Conservation (phyloP, 2,888 invertebrate genomes). For the Hololepta plana region DNA sequence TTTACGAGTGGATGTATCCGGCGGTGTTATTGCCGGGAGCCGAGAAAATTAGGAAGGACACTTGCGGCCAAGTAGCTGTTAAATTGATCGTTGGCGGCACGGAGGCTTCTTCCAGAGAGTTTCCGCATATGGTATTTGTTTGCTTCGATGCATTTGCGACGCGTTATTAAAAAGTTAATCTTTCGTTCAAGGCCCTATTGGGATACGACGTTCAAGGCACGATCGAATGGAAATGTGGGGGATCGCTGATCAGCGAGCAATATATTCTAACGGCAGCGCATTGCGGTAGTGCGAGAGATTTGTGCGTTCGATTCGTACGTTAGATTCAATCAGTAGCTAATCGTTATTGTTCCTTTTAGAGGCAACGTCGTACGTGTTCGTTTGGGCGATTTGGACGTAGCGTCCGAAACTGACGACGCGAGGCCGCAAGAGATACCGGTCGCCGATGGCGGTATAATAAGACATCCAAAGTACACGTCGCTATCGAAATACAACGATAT, state of each 20-base stretch:
- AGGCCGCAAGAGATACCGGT: slow-evolving; percentile 15
- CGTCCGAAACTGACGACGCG: slow-evolving; percentile 10
- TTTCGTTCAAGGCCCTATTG: slow-evolving; percentile 7
- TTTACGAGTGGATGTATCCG: slow-evolving; percentile 8
- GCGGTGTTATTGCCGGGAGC: slow-evolving; percentile 5
- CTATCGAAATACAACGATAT: slow-evolving; percentile 28
- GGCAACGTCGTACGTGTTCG: slow-evolving; percentile 11
- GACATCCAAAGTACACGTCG: slow-evolving; percentile 22
- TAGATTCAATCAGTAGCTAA: too few species aligned
- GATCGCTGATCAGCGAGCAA: slow-evolving; percentile 37
- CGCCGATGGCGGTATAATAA: slow-evolving; percentile 14
- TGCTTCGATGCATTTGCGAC: background rate
- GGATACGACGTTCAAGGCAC: slow-evolving; percentile 11
- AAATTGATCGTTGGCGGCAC: background rate
- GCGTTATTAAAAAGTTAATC: background rate
- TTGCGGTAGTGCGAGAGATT: slow-evolving; percentile 22
- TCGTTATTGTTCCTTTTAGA: too few species aligned
- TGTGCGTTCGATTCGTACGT: slow-evolving; percentile 6
- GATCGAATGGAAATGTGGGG: slow-evolving; percentile 37
- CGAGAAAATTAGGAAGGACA: slow-evolving; percentile 7
- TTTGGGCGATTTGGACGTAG: slow-evolving; percentile 12
- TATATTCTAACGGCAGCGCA: slow-evolving; percentile 48
- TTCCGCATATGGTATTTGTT: slow-evolving; percentile 5
- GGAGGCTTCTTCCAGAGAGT: slow-evolving; percentile 2
- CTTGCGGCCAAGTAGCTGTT: slow-evolving; percentile 3